Evolutionary conservation across 2,797 vertebrate genomes (phyloP), one percentile per base, ranked within the genome.

Genomic region (Lacerta viridis): DNA sequence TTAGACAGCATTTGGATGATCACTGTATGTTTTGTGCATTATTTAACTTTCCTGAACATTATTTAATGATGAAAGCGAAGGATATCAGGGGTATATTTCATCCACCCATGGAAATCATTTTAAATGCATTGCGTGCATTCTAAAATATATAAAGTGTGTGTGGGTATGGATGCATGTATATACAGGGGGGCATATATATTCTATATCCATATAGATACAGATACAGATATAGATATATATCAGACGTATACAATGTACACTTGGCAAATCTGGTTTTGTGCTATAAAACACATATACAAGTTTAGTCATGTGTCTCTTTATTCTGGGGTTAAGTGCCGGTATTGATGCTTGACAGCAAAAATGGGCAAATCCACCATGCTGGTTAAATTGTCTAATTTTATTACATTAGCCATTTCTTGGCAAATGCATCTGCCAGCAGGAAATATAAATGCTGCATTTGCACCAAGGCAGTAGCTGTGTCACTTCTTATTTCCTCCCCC

Each of bases 321-420:
- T 94, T 87, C 92, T 93, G 71, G 76, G 93, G 95, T 97, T 97
- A 97, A 97, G 94, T 97, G 95, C 93, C 92, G 94, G 89, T 95
- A 90, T 96, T 94, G 95, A 96, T 95, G 95, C 92, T 94, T 96
- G 96, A 96, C 93, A 96, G 96, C 95, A 96, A 95, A 97, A 97
- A 96, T 36, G 92, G 96, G 94, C 94, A 96, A 95, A 97, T 97
- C 95, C 88, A 95, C 96, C 96, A 96, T 96, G 96, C 96, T 97
- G 96, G 90, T 96, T 97, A 97, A 97, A 97, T 96, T 97, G 95
- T 96, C 95, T 97, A 97, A 97, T 97, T 97, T 97, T 97, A 97
- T 97, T 97, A 95, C 93, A 95, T 97, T 96, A 97, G 96, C 95
- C 92, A 92, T 96, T 97, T 97, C 95, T 95, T 96, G 96, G 95